Base-by-base conservation (phyloP, 2,797 vertebrate genomes). In the Paratrypauchen microcephalus region DNA sequence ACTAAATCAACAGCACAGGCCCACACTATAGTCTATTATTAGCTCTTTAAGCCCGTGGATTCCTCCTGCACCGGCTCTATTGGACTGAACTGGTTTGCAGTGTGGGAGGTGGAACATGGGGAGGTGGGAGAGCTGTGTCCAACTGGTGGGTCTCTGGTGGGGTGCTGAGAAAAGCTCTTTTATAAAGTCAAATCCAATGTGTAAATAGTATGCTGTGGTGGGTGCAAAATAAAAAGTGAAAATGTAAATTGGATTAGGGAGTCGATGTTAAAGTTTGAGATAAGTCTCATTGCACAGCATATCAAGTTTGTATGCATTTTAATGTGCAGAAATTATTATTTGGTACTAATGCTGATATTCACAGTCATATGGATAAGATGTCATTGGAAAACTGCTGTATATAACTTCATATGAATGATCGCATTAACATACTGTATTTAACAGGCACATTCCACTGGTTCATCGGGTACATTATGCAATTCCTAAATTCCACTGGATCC, bases 21-120 rank as follows among this genome's bases (percentile, higher is more conserved):
- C 87, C 85, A 86, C 88, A 89, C 84, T 79, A 61, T 61, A 85
- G 88, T 92, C 90, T 91, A 91, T 92, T 92, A 91, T 91, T 92
- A 91, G 89, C 89, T 91, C 85, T 89, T 91, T 89, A 89, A 88
- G 85, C 79, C 84, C 83, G 75, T 83, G 74, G 86, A 87, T 87
- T 87, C 87, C 87, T 89, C 87, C 85, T 90, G 85, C 78, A 82
- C 82, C 65, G 72, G 83, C 85, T 83, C 82, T 83, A 81, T 73
- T 82, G 79, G 73, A 81, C 85, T 83, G 84, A 89, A 91, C 79
- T 86, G 87, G 80, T 88, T 74, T 83, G 70, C 78, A 73, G 81
- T 69, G 83, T 84, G 80, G 84, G 81, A 86, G 83, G 81, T 2
- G 39, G 76, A 69, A 73, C 54, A 39, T 66, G 28, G 30, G 65